These are phyloP conservation scores for Scylla paramamosain DNA, from an alignment of 1,140 invertebrate species.

Conservation along the genomic window DNA sequence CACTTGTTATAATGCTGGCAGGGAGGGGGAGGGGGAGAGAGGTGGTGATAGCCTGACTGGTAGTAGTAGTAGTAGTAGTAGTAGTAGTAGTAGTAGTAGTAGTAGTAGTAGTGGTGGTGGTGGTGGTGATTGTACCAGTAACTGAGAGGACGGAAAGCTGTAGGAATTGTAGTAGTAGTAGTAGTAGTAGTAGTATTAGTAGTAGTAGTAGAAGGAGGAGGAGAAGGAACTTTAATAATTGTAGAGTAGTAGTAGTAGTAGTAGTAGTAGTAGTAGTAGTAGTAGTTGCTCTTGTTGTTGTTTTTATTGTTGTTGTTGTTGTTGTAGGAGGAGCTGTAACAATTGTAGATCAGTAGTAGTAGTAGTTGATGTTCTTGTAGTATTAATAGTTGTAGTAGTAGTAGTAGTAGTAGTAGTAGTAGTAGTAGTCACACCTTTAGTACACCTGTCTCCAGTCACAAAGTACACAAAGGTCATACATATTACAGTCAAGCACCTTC, in stretches of 20 bases:
- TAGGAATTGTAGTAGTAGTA: background rate
- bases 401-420: too few species aligned
- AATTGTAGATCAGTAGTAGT: background rate
- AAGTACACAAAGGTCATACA: too few species aligned
- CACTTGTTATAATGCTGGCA: too few species aligned
- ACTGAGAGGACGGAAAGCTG: background rate
- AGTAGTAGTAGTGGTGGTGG: background rate
- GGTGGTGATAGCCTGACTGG: background rate
- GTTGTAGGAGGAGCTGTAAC: background rate
- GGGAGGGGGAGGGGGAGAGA: background rate
- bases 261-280: too few species aligned
- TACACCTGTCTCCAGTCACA: too few species aligned
- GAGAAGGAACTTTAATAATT: background rate
- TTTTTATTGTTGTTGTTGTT: too few species aligned
- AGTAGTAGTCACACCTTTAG: too few species aligned
- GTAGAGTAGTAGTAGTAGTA: too few species aligned
- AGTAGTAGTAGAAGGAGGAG: background rate
- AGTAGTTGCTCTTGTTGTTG: too few species aligned
- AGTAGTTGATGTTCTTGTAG: too few species aligned
- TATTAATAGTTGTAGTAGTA: too few species aligned
- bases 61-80: constrained; percentile 6
- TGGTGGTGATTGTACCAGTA: background rate
- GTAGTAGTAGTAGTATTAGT: background rate
- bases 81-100: constrained; percentile 15
- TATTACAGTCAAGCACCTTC: too few species aligned